Conservation (phyloP, 2,113 vertebrate genomes). For the Protobothrops mucrosquamatus region DNA sequence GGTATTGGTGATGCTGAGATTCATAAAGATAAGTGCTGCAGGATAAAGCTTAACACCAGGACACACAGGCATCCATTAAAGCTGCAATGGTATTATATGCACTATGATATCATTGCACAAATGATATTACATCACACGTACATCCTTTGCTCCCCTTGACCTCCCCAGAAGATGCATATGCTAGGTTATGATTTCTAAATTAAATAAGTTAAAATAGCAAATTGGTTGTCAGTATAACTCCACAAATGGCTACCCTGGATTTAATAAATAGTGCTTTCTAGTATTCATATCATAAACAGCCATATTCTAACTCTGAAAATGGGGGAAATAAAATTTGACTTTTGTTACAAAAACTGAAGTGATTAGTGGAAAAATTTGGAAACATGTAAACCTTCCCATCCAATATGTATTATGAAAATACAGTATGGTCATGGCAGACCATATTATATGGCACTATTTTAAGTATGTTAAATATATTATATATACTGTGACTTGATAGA, state of each 20-base stretch:
- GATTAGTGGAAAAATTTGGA: background rate
- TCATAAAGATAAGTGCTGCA: background rate
- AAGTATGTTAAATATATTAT: background rate
- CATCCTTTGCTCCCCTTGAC: background rate
- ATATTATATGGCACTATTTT: too few species aligned
- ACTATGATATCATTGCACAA: background rate
- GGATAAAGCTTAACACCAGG: background rate
- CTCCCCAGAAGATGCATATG: background rate
- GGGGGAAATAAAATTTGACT: background rate
- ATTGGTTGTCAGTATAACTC: background rate
- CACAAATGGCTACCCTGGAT: background rate
- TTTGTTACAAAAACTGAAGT: background rate
- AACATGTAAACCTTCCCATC: background rate
- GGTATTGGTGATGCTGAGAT: background rate
- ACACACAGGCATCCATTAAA: background rate
- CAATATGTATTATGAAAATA: background rate
- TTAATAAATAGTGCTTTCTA: background rate
- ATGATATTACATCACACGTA: background rate
- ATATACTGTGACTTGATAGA: background rate
- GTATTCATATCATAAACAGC: background rate
- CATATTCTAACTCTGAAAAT: background rate
- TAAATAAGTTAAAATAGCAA: background rate
- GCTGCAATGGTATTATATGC: background rate
- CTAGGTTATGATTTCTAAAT: background rate
- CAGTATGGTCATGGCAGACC: background rate